Percentiles rank a stretch among this genome's conserved stretches.
phyloP scores from a whole-genome alignment of 2,888 invertebrate species.

The Heliconius erato region DNA sequence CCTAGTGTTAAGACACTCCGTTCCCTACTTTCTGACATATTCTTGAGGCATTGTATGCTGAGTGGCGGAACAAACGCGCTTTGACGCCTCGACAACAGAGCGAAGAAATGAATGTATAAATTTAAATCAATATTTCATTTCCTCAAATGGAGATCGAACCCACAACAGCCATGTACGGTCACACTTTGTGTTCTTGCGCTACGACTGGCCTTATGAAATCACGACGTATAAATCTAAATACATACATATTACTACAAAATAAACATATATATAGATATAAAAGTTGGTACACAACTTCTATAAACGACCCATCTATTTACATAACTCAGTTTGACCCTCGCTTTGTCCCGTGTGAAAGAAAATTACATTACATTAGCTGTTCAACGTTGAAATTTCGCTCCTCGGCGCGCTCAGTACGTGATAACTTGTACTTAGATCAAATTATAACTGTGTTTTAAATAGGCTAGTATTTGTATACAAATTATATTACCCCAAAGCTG shows the following conservation, averaged over 20 bases:
- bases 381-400: slow-evolving; percentile 17
- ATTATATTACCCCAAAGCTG: too few relatives aligned
- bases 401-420: slow-evolving; percentile 9
- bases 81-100: too few relatives aligned
- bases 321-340: slow-evolving; percentile 32
- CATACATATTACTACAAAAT: background rate
- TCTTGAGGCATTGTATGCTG: too few relatives aligned
- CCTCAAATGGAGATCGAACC: too few relatives aligned
- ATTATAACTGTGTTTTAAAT: background rate
- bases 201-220: too few relatives aligned
- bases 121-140: too few relatives aligned
- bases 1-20: too few relatives aligned
- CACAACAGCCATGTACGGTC: too few relatives aligned
- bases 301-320: slow-evolving; percentile 25
- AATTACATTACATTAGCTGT: slow-evolving; percentile 36
- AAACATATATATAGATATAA: background rate
- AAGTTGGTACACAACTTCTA: background rate
- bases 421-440: slow-evolving; percentile 2
- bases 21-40: too few relatives aligned
- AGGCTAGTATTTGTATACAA: background rate
- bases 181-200: too few relatives aligned
- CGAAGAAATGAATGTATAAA: too few relatives aligned
- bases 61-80: too few relatives aligned
- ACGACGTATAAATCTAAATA: background rate
- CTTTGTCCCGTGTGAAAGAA: slow-evolving; percentile 27